Evolutionary conservation across 2,113 vertebrate genomes (phyloP).

Genomic region (Myiozetetes cayanensis): DNA sequence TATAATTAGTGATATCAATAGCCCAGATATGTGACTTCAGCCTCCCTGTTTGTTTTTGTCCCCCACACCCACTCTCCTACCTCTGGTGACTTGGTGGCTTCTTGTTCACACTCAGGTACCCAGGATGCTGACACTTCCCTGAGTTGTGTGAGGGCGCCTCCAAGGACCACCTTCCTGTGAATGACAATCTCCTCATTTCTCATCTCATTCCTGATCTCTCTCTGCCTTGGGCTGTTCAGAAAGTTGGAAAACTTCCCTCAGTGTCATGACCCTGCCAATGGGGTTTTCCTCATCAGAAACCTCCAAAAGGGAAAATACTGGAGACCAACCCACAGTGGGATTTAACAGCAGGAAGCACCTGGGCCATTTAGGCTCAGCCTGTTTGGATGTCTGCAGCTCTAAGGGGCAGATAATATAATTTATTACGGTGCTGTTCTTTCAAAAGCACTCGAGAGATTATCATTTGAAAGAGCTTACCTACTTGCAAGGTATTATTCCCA

Average conservation of each 20-base stretch:
- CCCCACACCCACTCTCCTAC: not conserved
- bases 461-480: not conserved
- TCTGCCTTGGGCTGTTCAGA: not conserved
- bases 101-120: not conserved
- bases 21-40: not conserved
- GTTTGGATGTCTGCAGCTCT: not conserved
- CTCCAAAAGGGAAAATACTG: not conserved
- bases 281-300: not conserved
- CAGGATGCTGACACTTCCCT: not conserved
- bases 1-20: not conserved
- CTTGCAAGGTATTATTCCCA: not conserved
- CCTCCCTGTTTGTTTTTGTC: not conserved
- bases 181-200: accelerated
- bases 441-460: not conserved
- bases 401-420: not conserved
- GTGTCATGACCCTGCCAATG: not conserved
- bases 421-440: not conserved
- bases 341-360: not conserved
- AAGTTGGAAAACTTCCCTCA: not conserved
- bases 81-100: not conserved
- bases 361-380: not conserved
- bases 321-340: not conserved
- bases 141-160: not conserved
- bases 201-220: not conserved
- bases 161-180: accelerated